phyloP scores from a whole-genome alignment of 1,140 invertebrate genomes.

The Leptonema lineaticorne region DNA sequence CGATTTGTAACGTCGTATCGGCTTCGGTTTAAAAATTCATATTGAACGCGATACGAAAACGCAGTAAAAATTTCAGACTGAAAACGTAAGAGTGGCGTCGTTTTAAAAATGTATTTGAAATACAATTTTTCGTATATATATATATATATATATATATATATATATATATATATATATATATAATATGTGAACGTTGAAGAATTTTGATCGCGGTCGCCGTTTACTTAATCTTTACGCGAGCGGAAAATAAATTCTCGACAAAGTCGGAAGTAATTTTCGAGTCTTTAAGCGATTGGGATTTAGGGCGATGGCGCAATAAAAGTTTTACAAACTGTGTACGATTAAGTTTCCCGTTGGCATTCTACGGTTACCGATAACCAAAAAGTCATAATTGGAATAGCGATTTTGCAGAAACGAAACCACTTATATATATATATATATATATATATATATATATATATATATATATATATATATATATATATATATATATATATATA shows the following conservation, averaged over 20 bases:
- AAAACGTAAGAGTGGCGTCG: no score
- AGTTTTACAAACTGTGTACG: constrained; percentile 16
- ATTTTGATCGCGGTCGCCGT: constrained; percentile 14
- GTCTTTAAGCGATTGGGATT: constrained; percentile 16
- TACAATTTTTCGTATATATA: no score
- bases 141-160: no score
- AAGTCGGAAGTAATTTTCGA: constrained; percentile 19
- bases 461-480: no score
- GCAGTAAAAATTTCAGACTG: no score
- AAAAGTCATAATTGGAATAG: constrained; percentile 13
- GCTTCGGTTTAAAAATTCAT: no score
- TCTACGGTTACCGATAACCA: constrained; percentile 1
- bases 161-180: no score
- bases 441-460: no score
- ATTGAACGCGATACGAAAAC: no score
- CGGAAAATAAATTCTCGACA: constrained; percentile 9
- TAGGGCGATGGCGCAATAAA: constrained; percentile 14
- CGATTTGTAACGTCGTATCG: no score
- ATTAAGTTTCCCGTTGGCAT: constrained; percentile 1
- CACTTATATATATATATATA: neutral
- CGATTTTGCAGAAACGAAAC: neutral
- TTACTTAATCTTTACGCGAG: constrained; percentile 19
- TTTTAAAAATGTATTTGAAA: no score
- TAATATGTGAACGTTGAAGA: constrained; percentile 9
- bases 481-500: no score